Conservation (phyloP, 2,888 invertebrate genomes). For the Cryptops parisi region DNA sequence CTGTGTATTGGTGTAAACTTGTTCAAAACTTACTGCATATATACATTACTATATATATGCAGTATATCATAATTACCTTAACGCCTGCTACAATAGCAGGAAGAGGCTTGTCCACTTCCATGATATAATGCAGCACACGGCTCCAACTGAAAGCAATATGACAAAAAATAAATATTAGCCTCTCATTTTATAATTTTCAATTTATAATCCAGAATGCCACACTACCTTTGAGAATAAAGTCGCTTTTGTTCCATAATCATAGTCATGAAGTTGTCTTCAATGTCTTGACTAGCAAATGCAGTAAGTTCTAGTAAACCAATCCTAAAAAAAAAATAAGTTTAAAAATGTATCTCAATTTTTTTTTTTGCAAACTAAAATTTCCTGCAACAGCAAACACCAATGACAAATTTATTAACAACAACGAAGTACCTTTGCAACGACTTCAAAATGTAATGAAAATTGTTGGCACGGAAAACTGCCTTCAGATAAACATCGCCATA, state of each 20-base stretch:
- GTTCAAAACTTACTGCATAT: conserved; percentile 15
- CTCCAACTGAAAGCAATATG: conserved; percentile 51
- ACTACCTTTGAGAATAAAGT: conserved; percentile 42
- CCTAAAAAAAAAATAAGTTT: conserved; percentile 14
- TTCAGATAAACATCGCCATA: conserved; percentile 74
- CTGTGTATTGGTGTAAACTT: conserved; percentile 8
- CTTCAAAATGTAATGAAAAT: conserved; percentile 87
- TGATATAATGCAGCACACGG: conserved; percentile 58
- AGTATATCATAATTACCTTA: conserved; percentile 3
- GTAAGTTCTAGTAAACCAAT: conserved; percentile 65
- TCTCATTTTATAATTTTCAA: not conserved
- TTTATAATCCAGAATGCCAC: not conserved
- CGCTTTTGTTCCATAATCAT: conserved; percentile 73
- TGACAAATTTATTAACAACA: not conserved
- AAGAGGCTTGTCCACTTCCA: conserved; percentile 41
- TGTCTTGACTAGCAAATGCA: conserved; percentile 53
- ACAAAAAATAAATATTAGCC: not conserved
- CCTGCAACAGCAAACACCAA: not conserved
- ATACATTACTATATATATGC: conserved; percentile 16
- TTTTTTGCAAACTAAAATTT: not conserved
- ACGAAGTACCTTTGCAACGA: conserved; percentile 64
- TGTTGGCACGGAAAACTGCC: conserved; percentile 67
- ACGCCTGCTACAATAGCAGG: not conserved
- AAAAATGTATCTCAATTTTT: conserved; percentile 10
- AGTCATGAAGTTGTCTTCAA: conserved; percentile 69